Evolutionary conservation across 1,140 invertebrate genomes (phyloP).

Genomic region (Colletes gigas): DNA sequence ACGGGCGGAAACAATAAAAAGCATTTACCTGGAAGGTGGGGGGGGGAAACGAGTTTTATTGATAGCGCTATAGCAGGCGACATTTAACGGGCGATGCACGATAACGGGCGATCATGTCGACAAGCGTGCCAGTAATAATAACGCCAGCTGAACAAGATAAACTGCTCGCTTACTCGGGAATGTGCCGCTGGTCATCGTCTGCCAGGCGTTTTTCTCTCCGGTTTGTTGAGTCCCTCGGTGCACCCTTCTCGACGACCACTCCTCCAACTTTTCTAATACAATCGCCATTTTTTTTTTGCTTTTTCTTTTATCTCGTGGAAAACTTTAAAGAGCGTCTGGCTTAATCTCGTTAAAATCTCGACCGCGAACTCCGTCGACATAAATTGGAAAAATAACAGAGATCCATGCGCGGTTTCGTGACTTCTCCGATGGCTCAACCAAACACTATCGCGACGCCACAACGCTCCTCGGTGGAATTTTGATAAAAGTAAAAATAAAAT

Average conservation of each 20-base stretch:
- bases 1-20: neutral
- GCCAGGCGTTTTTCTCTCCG: neutral
- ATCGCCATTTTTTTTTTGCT: neutral
- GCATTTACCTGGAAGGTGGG: neutral
- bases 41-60: neutral
- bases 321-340: conserved; percentile 14
- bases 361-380: neutral
- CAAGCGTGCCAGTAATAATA: conserved; percentile 32
- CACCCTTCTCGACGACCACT: neutral
- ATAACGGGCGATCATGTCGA: conserved; percentile 9
- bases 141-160: conserved; percentile 30
- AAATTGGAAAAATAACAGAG: conserved; percentile 20
- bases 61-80: neutral
- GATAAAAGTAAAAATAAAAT: too few relatives aligned
- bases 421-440: too few relatives aligned
- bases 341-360: neutral
- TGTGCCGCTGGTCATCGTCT: conserved; percentile 13
- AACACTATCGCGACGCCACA: too few relatives aligned
- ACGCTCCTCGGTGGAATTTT: neutral
- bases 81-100: neutral
- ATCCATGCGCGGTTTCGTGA: neutral
- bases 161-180: neutral
- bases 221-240: neutral
- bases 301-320: neutral
- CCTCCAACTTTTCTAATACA: conserved; percentile 23